Percentiles rank a stretch among this genome's conserved stretches.
These are phyloP conservation scores for Pseudorasbora parva DNA, from an alignment of 2,113 vertebrate genomes.

Conservation along the genomic window DNA sequence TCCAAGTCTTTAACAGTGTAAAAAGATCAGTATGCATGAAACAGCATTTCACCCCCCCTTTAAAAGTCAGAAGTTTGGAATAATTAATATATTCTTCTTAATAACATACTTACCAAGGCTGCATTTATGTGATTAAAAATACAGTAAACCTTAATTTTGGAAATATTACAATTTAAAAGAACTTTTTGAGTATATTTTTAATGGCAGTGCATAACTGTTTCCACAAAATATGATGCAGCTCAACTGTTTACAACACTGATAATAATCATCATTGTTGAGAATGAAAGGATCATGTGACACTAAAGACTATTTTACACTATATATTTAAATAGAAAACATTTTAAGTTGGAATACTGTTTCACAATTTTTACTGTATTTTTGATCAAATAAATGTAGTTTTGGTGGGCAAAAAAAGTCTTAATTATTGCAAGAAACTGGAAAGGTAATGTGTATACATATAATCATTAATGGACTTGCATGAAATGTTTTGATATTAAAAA, in stretches of 20 bases:
- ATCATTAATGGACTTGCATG: not conserved
- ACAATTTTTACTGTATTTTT: not conserved
- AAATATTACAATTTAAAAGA: not conserved
- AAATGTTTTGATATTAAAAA: not conserved
- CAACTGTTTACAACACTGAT: too few relatives aligned
- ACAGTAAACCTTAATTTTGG: not conserved
- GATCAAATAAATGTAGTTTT: not conserved
- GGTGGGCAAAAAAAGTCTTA: not conserved
- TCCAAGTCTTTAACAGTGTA: too few relatives aligned
- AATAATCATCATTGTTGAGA: too few relatives aligned
- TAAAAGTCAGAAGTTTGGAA: not conserved
- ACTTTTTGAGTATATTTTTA: not conserved
- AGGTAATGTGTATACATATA: not conserved
- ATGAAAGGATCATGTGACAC: not conserved
- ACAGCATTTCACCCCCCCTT: too few relatives aligned
- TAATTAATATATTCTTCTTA: too few relatives aligned
- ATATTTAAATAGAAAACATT: not conserved
- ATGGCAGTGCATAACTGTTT: not conserved
- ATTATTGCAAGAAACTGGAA: not conserved
- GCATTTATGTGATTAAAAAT: not conserved
- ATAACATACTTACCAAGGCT: not conserved
- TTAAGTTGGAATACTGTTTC: not conserved
- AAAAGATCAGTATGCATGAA: too few relatives aligned
- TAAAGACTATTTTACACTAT: not conserved
- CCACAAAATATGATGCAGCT: too few relatives aligned